Evolutionary conservation across 2,797 vertebrate species (phyloP).

Genomic region (Periophthalmus magnuspinnatus): DNA sequence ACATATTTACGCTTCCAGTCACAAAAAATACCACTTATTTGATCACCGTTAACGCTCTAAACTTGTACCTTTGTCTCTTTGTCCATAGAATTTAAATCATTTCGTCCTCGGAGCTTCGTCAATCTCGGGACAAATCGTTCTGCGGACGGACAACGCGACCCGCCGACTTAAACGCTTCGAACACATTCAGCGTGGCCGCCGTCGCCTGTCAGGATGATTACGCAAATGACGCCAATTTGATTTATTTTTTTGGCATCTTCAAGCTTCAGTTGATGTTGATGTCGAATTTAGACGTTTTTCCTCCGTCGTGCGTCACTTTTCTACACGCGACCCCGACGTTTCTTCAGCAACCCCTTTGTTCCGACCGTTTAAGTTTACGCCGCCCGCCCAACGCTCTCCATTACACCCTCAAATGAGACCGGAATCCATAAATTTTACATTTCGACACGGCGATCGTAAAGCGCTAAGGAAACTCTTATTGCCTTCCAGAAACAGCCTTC

Average conservation of each 20-base stretch:
- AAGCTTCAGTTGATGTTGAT: background rate
- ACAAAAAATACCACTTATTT: no score
- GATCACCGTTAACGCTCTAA: no score
- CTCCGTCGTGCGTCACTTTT: background rate
- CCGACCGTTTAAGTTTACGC: background rate
- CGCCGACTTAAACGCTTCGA: no score
- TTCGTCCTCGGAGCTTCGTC: no score
- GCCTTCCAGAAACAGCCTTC: slow-evolving; percentile 1
- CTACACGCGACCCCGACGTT: background rate
- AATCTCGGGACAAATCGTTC: no score
- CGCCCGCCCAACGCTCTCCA: background rate
- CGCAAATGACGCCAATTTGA: background rate
- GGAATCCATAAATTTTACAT: slow-evolving; percentile 22
- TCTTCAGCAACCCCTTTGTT: background rate
- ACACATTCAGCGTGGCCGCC: background rate
- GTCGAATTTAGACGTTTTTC: background rate
- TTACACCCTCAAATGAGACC: background rate
- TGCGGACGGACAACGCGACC: no score
- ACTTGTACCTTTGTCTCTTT: background rate
- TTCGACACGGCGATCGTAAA: slow-evolving; percentile 15
- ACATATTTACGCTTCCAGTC: no score
- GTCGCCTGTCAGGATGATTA: background rate
- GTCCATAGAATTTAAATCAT: no score
- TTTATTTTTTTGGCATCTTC: background rate
- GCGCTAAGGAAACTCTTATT: slow-evolving; percentile 14